Evolutionary conservation across 2,113 vertebrate species (phyloP).

Genomic region (Oryzias woworae): DNA sequence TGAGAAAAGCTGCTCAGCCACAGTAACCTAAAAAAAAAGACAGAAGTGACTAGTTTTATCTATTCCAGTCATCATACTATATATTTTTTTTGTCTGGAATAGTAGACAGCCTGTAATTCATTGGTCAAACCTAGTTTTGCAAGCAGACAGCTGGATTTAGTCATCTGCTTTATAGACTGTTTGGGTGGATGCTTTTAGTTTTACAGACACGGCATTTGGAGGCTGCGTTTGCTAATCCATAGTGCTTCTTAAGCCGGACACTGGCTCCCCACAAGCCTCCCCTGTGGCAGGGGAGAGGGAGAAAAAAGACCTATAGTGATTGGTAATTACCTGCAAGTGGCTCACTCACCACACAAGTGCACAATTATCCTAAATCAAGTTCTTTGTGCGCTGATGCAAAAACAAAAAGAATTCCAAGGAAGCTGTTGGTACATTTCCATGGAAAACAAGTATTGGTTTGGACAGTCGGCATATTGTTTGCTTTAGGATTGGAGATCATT

Average conservation of each 20-base stretch:
- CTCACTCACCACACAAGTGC: conserved; percentile 46
- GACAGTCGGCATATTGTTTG: too few species aligned
- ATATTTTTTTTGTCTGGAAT: conserved; percentile 40
- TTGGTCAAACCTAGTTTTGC: conserved; percentile 38
- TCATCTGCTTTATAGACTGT: conserved; percentile 67
- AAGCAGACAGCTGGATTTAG: conserved; percentile 49
- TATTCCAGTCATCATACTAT: conserved; percentile 51
- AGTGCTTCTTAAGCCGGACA: conserved; percentile 18
- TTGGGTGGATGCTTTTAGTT: conserved; percentile 60
- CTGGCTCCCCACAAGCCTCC: conserved; percentile 48
- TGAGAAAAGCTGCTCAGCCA: conserved; percentile 38
- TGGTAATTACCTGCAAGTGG: conserved; percentile 62
- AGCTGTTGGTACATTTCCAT: too few species aligned
- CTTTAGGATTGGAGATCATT: too few species aligned
- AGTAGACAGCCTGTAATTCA: conserved; percentile 50
- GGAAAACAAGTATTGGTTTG: too few species aligned
- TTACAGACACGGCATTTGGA: conserved; percentile 49
- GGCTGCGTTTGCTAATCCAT: conserved; percentile 33
- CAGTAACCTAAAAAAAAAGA: conserved; percentile 40
- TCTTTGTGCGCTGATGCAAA: conserved; percentile 1
- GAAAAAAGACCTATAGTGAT: conserved; percentile 42
- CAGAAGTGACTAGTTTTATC: conserved; percentile 24
- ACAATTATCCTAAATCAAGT: conserved; percentile 49
- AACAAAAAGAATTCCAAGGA: too few species aligned
- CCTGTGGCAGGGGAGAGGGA: conserved; percentile 40